Conservation (phyloP, 2,888 invertebrate species). For the Torymus auratus region DNA sequence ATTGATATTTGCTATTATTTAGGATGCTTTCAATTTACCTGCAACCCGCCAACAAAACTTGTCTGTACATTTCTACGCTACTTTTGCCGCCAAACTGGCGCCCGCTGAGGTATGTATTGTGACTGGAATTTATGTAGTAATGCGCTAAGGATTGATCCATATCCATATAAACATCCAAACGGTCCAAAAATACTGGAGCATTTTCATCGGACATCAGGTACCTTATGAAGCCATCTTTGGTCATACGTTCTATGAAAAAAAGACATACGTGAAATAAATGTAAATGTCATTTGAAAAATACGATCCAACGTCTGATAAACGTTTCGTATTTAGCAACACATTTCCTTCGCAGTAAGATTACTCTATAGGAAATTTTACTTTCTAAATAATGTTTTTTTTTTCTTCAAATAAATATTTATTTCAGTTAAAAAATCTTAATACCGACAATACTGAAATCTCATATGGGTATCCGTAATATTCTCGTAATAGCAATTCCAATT, state of each 20-base stretch:
- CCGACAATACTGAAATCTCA: too few species aligned
- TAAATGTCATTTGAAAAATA: too few species aligned
- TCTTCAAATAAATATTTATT: too few species aligned
- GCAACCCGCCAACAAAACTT: constrained; percentile 97
- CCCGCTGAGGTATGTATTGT: constrained; percentile 95
- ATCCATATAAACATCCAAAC: constrained; percentile 98
- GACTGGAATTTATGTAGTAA: constrained; percentile 99
- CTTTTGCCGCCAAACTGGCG: constrained; percentile 99
- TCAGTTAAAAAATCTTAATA: too few species aligned
- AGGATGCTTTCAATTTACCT: too few species aligned
- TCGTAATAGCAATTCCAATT: too few species aligned
- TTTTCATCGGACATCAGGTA: constrained; percentile 99
- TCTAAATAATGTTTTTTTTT: too few species aligned
- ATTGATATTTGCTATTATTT: too few species aligned
- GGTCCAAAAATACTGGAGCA: constrained; percentile 98
- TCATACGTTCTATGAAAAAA: constrained; percentile 83
- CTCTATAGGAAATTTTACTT: too few species aligned
- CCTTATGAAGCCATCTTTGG: constrained; percentile 96
- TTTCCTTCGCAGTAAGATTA: background rate
- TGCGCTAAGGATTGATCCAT: constrained; percentile 99
- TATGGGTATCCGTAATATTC: too few species aligned
- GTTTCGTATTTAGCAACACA: background rate
- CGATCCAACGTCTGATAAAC: background rate
- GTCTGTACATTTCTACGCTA: constrained; percentile 99
- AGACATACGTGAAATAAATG: too few species aligned